Percentiles rank a stretch among this genome's conserved stretches.
phyloP scores from a whole-genome alignment of 2,888 invertebrate species.

The Sabellastarte sp. region DNA sequence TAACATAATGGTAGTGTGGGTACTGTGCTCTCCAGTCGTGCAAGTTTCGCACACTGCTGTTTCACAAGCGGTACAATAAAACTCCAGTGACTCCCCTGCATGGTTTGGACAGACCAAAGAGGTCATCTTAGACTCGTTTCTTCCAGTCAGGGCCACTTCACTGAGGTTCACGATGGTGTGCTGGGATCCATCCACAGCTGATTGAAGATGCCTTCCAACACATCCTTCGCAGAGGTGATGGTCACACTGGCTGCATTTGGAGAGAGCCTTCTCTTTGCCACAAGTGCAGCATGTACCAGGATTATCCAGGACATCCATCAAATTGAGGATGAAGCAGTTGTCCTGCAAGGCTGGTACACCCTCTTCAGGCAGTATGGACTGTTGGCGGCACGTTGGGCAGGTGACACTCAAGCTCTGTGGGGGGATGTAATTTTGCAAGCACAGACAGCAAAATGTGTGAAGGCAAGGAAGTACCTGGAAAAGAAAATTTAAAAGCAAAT shows the following conservation, averaged over 20 bases:
- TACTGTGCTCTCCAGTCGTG: conserved; percentile 62
- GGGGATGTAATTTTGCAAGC: conserved; percentile 61
- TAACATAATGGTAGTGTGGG: conserved; percentile 58
- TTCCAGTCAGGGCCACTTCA: conserved; percentile 33
- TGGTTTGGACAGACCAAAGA: conserved; percentile 55
- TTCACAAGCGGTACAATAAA: conserved; percentile 62
- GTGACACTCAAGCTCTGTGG: conserved; percentile 61
- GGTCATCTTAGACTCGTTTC: conserved; percentile 5
- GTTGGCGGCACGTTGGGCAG: conserved; percentile 62
- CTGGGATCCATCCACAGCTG: background rate
- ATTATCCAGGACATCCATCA: conserved; percentile 55
- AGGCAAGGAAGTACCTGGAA: conserved; percentile 61
- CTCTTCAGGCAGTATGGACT: conserved; percentile 62
- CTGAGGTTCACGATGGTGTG: conserved; percentile 43
- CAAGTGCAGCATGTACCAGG: conserved; percentile 8
- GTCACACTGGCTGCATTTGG: conserved; percentile 46
- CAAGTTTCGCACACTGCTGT: conserved; percentile 62
- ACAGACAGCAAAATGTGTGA: conserved; percentile 62
- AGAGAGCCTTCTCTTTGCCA: conserved; percentile 11
- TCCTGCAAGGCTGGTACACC: conserved; percentile 61
- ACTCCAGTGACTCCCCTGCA: conserved; percentile 52
- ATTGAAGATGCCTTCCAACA: conserved; percentile 37
- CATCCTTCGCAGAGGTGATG: conserved; percentile 50
- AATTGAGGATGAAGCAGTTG: conserved; percentile 59
- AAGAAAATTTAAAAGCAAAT: too few species aligned